Evolutionary conservation across 2,888 invertebrate species (phyloP), one percentile per base, ranked within the genome.

Genomic region (Stegophylla sp.): DNA sequence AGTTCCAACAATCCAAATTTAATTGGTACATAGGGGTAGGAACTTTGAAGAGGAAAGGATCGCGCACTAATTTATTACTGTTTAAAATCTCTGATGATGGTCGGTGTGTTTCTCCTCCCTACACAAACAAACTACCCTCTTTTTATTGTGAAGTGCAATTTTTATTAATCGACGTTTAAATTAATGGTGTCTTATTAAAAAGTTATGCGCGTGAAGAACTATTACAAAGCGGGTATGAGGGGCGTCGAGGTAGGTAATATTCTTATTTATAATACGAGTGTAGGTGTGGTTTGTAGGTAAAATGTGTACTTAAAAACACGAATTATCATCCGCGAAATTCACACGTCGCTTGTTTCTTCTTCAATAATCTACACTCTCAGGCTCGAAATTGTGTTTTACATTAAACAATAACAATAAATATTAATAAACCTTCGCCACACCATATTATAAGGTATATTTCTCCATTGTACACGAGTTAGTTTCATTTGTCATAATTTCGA

Each of bases 151-250:
- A 67, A 67, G 45, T 67, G 45, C 45, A 9, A 26, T 17, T 28
- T 28, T 28, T 51, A 51, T 69, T 69, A 28, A 51, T 69, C n/a
- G 28, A 69, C 12, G 17, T 69, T 69, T 69, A 69, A 69, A 28
- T 48, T 53, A 10, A 20, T 20, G 34, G 7, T 34, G 20, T 23
- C 23, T 20, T 12, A 15, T 45, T 45, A 7, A n/a, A n/a, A 43
- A 45, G 45, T 45, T 45, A 45, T 45, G 10, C 12, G 45, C 10
- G 45, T 45, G 12, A 4, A 13, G 2, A 10, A 23, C 1, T 53
- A 53, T 10, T 53, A 53, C 10, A 1, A 10, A 10, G 10, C 20
- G 10, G 20, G 53, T 20, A 10, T 10, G 10, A 43, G 4, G 43
- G 7, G 43, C 43, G 43, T 43, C 43, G 43, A 43, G 7, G 43